Percentiles rank a stretch among this genome's conserved stretches.
Evolutionary conservation across 1,140 invertebrate genomes (phyloP).

Genomic region (Helicoverpa armigera): DNA sequence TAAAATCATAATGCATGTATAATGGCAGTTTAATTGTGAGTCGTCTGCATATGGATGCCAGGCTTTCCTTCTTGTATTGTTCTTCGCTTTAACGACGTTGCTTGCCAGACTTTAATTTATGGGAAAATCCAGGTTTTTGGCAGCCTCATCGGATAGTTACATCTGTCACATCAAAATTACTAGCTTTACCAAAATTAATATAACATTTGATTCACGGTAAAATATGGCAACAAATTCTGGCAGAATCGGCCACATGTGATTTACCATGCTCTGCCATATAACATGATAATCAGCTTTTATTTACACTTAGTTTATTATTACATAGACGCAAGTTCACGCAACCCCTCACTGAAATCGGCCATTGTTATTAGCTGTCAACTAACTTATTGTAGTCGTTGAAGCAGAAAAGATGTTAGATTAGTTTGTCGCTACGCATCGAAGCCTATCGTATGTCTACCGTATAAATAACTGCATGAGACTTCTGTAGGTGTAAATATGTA

Average conservation of each 20-base stretch:
- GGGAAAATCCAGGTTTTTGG: not conserved
- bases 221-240: too few species aligned
- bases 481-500: too few species aligned
- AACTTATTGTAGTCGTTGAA: not conserved
- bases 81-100: not conserved
- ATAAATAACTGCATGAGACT: not conserved
- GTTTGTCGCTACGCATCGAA: not conserved
- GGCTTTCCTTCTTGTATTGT: slow-evolving; percentile 19
- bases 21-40: slow-evolving; percentile 42
- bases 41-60: slow-evolving; percentile 7
- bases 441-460: not conserved
- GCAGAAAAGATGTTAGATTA: slow-evolving; percentile 2
- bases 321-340: too few species aligned
- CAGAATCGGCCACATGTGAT: too few species aligned
- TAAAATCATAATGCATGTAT: slow-evolving; percentile 41
- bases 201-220: too few species aligned
- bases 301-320: too few species aligned
- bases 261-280: too few species aligned
- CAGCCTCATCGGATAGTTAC: not conserved
- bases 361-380: not conserved
- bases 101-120: not conserved
- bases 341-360: not conserved
- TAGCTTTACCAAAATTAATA: too few species aligned
- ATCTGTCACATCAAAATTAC: too few species aligned
- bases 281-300: too few species aligned